Evolutionary conservation across 2,113 vertebrate species (phyloP).

Genomic region (Peromyscus maniculatus): DNA sequence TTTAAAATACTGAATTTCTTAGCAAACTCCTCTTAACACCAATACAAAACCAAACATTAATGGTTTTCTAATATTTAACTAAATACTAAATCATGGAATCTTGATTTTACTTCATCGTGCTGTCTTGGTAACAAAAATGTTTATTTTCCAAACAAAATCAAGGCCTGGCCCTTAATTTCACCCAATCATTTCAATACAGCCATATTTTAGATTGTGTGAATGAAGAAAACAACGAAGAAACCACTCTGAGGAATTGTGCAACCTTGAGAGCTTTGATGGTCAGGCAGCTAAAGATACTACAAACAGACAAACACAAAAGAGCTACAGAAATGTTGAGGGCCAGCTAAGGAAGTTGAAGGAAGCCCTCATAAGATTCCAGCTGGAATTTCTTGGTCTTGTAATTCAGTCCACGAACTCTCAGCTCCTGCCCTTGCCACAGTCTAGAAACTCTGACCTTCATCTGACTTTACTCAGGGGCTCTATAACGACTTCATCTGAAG

Average conservation of each 20-base stretch:
- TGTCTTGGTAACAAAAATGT: constrained; percentile 39
- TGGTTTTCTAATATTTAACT: neutral
- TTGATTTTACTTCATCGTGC: neutral
- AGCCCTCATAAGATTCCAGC: constrained; percentile 32
- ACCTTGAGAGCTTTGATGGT: constrained; percentile 47
- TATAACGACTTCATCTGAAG: constrained; percentile 73
- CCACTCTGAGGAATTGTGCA: constrained; percentile 60
- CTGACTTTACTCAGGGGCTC: constrained; percentile 74
- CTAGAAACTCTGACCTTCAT: constrained; percentile 72
- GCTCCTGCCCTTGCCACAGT: constrained; percentile 53
- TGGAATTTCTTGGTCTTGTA: neutral
- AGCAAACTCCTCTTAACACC: neutral
- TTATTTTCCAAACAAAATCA: constrained; percentile 55
- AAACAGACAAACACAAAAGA: constrained; percentile 80
- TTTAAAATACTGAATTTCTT: constrained; percentile 26
- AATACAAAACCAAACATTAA: constrained; percentile 41
- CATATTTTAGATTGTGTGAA: constrained; percentile 19
- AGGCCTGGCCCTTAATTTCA: constrained; percentile 63
- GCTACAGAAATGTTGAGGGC: constrained; percentile 71
- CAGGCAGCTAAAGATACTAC: constrained; percentile 52
- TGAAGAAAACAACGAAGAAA: constrained; percentile 73
- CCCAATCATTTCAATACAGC: constrained; percentile 54
- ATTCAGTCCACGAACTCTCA: constrained; percentile 30
- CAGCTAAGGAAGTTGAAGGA: constrained; percentile 62
- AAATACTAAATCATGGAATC: neutral